Base-by-base conservation (phyloP, 92 coral and sea anemone species). In the Palythoa caribaeorum region DNA sequence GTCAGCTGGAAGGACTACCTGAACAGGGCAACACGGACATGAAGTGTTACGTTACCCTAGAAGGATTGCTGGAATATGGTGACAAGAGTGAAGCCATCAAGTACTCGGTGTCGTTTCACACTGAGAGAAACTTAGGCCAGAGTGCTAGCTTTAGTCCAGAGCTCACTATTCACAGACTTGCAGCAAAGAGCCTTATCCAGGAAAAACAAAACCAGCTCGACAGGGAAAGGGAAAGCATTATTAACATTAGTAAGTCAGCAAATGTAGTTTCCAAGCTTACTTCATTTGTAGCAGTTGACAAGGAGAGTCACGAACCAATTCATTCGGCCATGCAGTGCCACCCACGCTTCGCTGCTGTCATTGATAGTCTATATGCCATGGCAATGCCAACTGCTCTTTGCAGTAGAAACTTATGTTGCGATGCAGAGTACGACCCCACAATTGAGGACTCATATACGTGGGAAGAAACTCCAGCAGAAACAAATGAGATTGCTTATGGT, bases 231-330 rank as follows among this genome's bases (percentile, higher is more conserved):
- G 70, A 78, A 38, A 65, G 38, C 63, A 88, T 91, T 35, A 88
- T 95, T 52, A 87, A 86, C 51, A 65, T 95, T 51, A 95, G 98
- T 81, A 88, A 91, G 79, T 77, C 94, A 39, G 88, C 98, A 2
- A 93, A 80, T 71, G 96, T 95, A 3, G 91, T 94, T 10, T 95
- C 95, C 50, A 90, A 94, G 84, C 76, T 80, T 52, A 95, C 98
- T 19, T 90, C 94, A 20, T 93, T 95, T 83, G 94, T 95, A 57
- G 98, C 96, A 28, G 92, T 95, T n/a, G 96, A 93, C 79, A 89
- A 72, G 54, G 93, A 90, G 38, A 92, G 86, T 48, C 90, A 75
- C 52, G 86, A 93, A 79, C 86, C 92, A 12, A 93, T 95, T 38
- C 78, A 85, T 15, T 90, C 90, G 16, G 79, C 96, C 44, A 35